Conservation (phyloP, 2,888 invertebrate species). For the Agrochola lychnidis region DNA sequence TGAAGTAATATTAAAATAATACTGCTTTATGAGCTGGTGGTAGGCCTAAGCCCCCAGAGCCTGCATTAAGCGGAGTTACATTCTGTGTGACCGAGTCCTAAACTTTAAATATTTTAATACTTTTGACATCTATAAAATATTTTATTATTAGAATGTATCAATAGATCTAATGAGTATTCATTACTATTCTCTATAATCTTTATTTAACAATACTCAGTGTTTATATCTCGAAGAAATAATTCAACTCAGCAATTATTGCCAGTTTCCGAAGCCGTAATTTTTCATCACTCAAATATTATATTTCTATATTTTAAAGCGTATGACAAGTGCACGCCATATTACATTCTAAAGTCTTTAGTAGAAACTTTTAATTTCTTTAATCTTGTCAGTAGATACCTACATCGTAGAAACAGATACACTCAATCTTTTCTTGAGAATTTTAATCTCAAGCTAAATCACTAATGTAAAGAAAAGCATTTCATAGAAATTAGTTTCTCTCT, state of each 20-base stretch:
- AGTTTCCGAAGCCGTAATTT: background rate
- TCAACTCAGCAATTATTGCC: background rate
- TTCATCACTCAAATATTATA: conserved; percentile 1
- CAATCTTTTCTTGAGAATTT: conserved; percentile 16
- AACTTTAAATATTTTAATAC: conserved; percentile 3
- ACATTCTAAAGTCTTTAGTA: conserved; percentile 13
- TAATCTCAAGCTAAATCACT: background rate
- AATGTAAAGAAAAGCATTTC: no score
- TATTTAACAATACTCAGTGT: conserved; percentile 26
- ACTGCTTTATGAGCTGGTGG: no score
- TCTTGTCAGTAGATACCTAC: conserved; percentile 15
- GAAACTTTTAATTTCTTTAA: background rate
- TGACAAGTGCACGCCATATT: conserved; percentile 23
- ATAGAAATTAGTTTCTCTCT: background rate
- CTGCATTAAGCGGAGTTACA: background rate
- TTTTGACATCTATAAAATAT: conserved; percentile 18
- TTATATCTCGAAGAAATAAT: conserved; percentile 4
- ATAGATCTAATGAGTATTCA: conserved; percentile 20
- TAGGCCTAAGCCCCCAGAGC: no score
- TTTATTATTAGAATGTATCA: conserved; percentile 16
- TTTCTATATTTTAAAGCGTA: background rate
- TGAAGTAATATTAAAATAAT: no score
- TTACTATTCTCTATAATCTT: conserved; percentile 3
- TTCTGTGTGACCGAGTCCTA: background rate
- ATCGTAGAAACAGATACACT: conserved; percentile 19